Evolutionary conservation across 1,140 invertebrate genomes (phyloP).

Genomic region (Euura lappo): DNA sequence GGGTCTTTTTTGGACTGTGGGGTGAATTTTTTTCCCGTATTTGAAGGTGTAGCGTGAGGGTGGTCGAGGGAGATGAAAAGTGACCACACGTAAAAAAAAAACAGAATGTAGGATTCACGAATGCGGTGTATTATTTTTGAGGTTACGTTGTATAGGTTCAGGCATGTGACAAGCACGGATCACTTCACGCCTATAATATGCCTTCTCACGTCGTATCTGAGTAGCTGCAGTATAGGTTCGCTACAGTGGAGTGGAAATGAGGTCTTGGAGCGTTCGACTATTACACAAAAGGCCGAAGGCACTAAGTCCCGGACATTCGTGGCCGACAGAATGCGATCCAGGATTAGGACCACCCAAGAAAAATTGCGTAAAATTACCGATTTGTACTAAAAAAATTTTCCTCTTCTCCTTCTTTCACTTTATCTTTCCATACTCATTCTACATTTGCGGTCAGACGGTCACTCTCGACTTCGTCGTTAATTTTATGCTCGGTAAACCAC

Average conservation of each 20-base stretch:
- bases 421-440: not conserved
- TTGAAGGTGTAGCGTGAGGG: no score
- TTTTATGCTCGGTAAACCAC: no score
- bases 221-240: not conserved
- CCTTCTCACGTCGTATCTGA: constrained; percentile 31
- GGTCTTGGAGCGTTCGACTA: constrained; percentile 19
- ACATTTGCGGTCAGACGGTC: no score
- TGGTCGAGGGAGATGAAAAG: no score
- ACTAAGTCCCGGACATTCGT: constrained; percentile 45
- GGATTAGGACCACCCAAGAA: constrained; percentile 54
- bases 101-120: no score
- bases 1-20: no score
- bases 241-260: constrained; percentile 28
- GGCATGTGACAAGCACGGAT: constrained; percentile 29
- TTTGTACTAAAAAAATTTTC: not conserved
- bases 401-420: not conserved
- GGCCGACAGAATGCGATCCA: constrained; percentile 47
- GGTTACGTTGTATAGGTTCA: no score
- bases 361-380: constrained; percentile 36
- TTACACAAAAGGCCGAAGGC: constrained; percentile 29
- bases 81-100: no score
- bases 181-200: constrained; percentile 48
- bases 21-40: no score
- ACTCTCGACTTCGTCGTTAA: no score
- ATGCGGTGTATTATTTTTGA: no score